Percentiles rank a stretch among this genome's conserved stretches.
phyloP scores from a whole-genome alignment of 1,140 invertebrate species.

The Drosophila seguyi region DNA sequence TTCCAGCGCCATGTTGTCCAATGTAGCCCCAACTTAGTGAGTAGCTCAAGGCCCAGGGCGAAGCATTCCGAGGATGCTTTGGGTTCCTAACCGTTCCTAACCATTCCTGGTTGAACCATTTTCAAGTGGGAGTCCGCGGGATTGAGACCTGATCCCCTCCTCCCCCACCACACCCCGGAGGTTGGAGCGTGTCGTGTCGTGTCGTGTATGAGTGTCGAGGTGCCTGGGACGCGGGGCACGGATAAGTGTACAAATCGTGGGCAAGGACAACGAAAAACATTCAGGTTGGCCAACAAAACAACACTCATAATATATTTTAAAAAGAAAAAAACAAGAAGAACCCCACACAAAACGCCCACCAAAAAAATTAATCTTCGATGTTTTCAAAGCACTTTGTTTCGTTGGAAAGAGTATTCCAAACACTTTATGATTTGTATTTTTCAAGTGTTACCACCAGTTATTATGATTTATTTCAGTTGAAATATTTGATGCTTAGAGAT shows the following conservation, averaged over 20 bases:
- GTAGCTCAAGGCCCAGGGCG: conserved; percentile 49
- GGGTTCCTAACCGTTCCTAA: conserved; percentile 56
- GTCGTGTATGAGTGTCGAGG: conserved; percentile 25
- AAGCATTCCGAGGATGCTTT: conserved; percentile 43
- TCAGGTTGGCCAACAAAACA: conserved; percentile 58
- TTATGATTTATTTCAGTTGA: conserved; percentile 11
- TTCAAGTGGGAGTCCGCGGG: conserved; percentile 50
- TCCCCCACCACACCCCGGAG: neutral
- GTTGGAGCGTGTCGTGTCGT: conserved; percentile 16
- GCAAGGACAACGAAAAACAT: conserved; percentile 64
- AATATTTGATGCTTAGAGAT: neutral
- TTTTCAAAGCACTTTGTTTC: neutral
- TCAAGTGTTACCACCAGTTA: neutral
- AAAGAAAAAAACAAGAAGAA: conserved; percentile 1
- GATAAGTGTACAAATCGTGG: conserved; percentile 52
- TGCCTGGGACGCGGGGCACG: conserved; percentile 48
- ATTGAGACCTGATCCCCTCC: conserved; percentile 32
- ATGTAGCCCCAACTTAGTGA: conserved; percentile 63
- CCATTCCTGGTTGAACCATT: conserved; percentile 39
- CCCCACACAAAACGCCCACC: neutral
- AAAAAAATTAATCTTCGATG: neutral
- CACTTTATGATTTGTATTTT: neutral
- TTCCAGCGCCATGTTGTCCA: conserved; percentile 60
- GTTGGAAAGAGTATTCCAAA: neutral
- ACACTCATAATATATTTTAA: neutral